Evolutionary conservation across 1,140 invertebrate species (phyloP), one percentile per base, ranked within the genome.

Genomic region (Drosophila lacertosa): DNA sequence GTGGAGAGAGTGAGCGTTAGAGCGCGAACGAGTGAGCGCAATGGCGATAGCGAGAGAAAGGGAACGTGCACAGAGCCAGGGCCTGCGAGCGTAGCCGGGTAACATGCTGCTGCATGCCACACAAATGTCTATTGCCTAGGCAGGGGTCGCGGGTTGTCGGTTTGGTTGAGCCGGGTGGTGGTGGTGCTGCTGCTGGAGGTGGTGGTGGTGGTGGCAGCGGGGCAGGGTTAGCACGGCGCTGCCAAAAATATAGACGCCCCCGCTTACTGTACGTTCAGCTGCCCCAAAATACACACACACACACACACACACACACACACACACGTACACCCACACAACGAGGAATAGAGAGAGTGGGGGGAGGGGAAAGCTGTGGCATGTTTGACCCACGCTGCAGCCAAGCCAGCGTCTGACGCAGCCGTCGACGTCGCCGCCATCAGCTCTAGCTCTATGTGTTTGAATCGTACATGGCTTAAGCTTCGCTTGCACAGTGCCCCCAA

Each of bases 241-340:
- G 81, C 81, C 81, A 84, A 84, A 84, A 84, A 81, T 86, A 84
- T 77, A 86, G 82, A 83, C 77, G 74, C 74, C 82, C 74, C 69
- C 77, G 66, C 74, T 64, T 32, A 35, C 65, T 71, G 40, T 86
- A 33, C 42, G 57, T 44, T 60, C 33, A 50, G 29, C 63, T 47
- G 35, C 59, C 62, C 55, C 24, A 63, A 47, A 39, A 58, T 37
- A 45, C 48, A 57, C 51, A 51, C 66, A 57, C 65, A 71, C 35
- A 66, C 58, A 65, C 40, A 73, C 40, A 64, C 45, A 33, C 15
- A 50, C 32, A 62, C 60, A 74, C 40, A 45, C 29, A 64, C 40
- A 60, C 20, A 74, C 26, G 39, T 39, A 48, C 32, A 57, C 33
- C n/a, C n/a, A n/a, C n/a, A n/a, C n/a, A n/a, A n/a, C n/a, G n/a